These are phyloP conservation scores for Dolichomitus sp. DNA, from an alignment of 2,888 invertebrate genomes.

Conservation along the genomic window DNA sequence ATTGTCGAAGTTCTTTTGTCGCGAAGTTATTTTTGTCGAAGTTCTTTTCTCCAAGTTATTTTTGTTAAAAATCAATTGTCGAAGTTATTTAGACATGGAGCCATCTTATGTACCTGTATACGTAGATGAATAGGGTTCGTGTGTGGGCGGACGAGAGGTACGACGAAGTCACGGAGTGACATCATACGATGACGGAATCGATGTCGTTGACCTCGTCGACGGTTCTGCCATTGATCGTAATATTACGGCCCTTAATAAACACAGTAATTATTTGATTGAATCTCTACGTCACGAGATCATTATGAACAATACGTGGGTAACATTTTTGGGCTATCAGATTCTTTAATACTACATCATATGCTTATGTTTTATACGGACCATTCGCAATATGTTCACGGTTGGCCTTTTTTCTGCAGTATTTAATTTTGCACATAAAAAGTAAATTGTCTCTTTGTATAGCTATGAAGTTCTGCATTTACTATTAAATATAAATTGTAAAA, in stretches of 20 bases:
- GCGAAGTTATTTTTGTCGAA: too few relatives aligned
- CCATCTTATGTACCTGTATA: background rate
- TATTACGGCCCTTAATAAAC: conserved; percentile 19
- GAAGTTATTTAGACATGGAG: too few relatives aligned
- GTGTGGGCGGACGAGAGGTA: conserved; percentile 19
- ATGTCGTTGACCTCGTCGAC: conserved; percentile 49
- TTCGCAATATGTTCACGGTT: background rate
- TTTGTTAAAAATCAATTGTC: too few relatives aligned
- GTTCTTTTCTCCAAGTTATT: too few relatives aligned
- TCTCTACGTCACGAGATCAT: background rate
- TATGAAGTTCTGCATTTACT: too few relatives aligned
- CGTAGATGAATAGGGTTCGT: conserved; percentile 19
- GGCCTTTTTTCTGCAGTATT: background rate
- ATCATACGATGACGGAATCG: conserved; percentile 22
- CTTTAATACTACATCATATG: background rate
- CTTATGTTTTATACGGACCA: background rate
- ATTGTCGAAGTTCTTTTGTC: too few relatives aligned
- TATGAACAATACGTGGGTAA: background rate
- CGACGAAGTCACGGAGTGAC: conserved; percentile 19
- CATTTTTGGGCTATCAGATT: background rate
- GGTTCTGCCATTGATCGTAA: conserved; percentile 46
- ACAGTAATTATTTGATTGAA: background rate
- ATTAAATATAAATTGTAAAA: too few relatives aligned
- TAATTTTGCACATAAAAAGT: background rate
- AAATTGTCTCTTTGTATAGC: too few relatives aligned